Evolutionary conservation across 2,888 invertebrate genomes (phyloP), one percentile per base, ranked within the genome.

Genomic region (Drosophila neoperkinsi): DNA sequence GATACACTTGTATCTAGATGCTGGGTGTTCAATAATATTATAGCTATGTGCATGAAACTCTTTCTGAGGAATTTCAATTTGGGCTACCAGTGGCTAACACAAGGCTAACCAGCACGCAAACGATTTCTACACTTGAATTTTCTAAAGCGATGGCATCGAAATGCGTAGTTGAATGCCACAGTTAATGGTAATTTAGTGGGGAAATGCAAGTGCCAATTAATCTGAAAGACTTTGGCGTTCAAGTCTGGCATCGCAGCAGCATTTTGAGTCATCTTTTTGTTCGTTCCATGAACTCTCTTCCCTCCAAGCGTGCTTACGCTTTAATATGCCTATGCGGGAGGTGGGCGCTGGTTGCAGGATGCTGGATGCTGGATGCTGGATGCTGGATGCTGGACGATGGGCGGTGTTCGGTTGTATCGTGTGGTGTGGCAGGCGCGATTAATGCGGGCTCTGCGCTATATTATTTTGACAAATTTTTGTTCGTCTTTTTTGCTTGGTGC

Each of bases 391-490:
- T 16, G 36, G 36, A 3, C 36, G 16, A 16, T 36, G 34, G 34
- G 34, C 34, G 36, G 6, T 36, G 36, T 6, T 7, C 28, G 21
- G 50, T 4, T 4, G 16, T n/a, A 11, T 21, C 16, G 6, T 28
- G 38, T 38, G 33, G 11, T 11, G 60, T 30, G n/a, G 28, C 28
- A 36, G 41, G 50, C 41, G 66, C 72, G 41, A 56, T 56, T 68
- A 81, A 78, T 78, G 81, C 78, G 78, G 78, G 78, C 62, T 72
- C 73, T 65, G 67, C 78, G 78, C 68, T 77, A 64, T 67, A 78
- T 81, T 77, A 81, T 78, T 78, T 81, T 78, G 78, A 81, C 78
- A 78, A 56, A 60, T 78, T 81, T 77, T 80, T 66, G 36, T 59
- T 81, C 57, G 10, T 21, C 30, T 58, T 71, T 74, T 55, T 71